Conservation (phyloP, 2,113 vertebrate genomes). For the Periophthalmodon schlosseri region DNA sequence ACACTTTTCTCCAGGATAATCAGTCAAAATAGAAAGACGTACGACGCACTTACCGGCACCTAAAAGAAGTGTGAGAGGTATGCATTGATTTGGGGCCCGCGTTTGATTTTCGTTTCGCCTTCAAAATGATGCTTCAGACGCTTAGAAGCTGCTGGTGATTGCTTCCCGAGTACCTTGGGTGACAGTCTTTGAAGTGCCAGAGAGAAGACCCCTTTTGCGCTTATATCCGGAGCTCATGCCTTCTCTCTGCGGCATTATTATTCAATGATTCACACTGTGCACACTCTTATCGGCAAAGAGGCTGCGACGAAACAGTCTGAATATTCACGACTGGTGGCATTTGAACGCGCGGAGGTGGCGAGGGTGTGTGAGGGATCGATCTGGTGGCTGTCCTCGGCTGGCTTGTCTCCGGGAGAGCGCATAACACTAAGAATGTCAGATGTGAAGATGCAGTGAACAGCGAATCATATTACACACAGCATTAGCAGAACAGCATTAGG, state of each 20-base stretch:
- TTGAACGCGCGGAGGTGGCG: slow-evolving; percentile 64
- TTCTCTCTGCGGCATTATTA: slow-evolving; percentile 60
- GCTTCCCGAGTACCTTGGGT: slow-evolving; percentile 47
- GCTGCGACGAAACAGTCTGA: slow-evolving; percentile 62
- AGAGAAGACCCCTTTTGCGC: slow-evolving; percentile 36
- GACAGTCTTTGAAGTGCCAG: slow-evolving; percentile 63
- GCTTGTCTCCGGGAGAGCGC: slow-evolving; percentile 41
- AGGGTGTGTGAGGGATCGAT: slow-evolving; percentile 69
- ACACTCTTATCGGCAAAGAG: slow-evolving; percentile 65
- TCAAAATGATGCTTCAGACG: slow-evolving; percentile 58
- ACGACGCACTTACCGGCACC: slow-evolving; percentile 48
- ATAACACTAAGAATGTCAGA: slow-evolving; percentile 38
- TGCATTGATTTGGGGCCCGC: slow-evolving; percentile 52
- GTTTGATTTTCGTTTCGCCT: slow-evolving; percentile 40
- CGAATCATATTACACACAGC: slow-evolving; percentile 13
- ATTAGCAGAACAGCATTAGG: slow-evolving; percentile 17
- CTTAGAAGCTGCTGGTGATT: slow-evolving; percentile 58
- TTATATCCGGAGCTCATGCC: slow-evolving; percentile 60
- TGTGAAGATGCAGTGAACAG: neutral
- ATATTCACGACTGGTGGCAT: slow-evolving; percentile 72
- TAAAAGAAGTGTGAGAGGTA: slow-evolving; percentile 52
- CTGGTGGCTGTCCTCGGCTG: slow-evolving; percentile 63
- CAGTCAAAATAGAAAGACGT: slow-evolving; percentile 39
- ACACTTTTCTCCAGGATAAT: slow-evolving; percentile 26
- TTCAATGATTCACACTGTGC: slow-evolving; percentile 69